These are phyloP conservation scores for Chaenodraco wilsoni DNA, from an alignment of 2,797 vertebrate genomes.

Conservation along the genomic window DNA sequence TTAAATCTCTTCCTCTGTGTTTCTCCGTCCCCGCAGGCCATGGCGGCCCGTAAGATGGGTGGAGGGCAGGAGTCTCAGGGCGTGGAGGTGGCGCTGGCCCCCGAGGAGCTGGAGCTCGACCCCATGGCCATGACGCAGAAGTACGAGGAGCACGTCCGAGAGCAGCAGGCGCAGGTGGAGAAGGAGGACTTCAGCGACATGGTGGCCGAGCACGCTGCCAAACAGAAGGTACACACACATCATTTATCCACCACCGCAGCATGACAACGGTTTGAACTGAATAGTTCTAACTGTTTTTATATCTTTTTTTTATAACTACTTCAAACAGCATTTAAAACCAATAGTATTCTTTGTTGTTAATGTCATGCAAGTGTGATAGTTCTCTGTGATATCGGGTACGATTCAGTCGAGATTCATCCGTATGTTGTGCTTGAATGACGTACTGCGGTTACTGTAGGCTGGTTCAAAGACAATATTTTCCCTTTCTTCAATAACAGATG, in stretches of 20 bases:
- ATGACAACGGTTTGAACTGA: too few relatives aligned
- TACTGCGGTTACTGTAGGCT: too few relatives aligned
- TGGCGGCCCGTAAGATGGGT: constrained; percentile 86
- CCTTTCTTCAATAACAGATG: neutral
- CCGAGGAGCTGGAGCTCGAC: constrained; percentile 94
- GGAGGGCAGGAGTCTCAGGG: constrained; percentile 89
- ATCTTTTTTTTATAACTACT: too few relatives aligned
- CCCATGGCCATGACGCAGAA: constrained; percentile 97
- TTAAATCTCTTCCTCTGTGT: neutral
- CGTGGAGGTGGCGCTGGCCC: constrained; percentile 93
- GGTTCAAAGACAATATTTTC: too few relatives aligned
- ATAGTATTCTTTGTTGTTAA: too few relatives aligned
- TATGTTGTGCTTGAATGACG: neutral
- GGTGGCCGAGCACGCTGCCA: constrained; percentile 96
- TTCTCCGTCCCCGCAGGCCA: constrained; percentile 72
- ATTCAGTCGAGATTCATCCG: too few relatives aligned
- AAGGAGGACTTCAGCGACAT: constrained; percentile 98
- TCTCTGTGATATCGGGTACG: too few relatives aligned
- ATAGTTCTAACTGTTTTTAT: too few relatives aligned
- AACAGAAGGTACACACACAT: constrained; percentile 88
- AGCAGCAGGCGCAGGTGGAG: constrained; percentile 96
- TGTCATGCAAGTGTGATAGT: too few relatives aligned
- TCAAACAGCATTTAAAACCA: too few relatives aligned
- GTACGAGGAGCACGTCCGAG: constrained; percentile 93
- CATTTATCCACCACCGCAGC: too few relatives aligned